Evolutionary conservation across 2,113 vertebrate genomes (phyloP).

Genomic region (Gorilla gorilla): DNA sequence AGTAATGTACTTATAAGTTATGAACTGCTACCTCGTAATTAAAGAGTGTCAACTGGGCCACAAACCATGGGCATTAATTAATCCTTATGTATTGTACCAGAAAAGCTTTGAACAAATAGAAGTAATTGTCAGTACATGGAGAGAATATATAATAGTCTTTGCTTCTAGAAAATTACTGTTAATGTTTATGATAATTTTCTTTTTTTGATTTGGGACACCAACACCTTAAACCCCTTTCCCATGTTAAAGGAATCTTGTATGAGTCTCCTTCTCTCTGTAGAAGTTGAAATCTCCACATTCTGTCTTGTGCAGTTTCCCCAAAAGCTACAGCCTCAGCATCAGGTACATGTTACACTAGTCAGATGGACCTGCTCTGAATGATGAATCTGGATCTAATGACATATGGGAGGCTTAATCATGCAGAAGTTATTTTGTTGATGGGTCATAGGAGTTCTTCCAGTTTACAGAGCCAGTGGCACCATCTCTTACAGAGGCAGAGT

Average conservation of each 20-base stretch:
- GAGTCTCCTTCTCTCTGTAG: not conserved
- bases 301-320: not conserved
- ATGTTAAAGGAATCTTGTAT: not conserved
- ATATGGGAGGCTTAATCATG: not conserved
- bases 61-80: conserved; percentile 54
- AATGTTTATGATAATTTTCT: not conserved
- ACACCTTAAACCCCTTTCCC: not conserved
- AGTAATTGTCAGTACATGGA: not conserved
- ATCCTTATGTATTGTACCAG: conserved; percentile 11
- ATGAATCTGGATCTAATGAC: not conserved
- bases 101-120: conserved; percentile 16
- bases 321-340: not conserved
- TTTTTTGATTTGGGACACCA: not conserved
- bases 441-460: not conserved
- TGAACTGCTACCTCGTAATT: conserved; percentile 30
- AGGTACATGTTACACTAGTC: not conserved
- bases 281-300: not conserved
- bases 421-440: not conserved
- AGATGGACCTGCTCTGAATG: not conserved
- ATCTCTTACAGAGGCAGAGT: not conserved
- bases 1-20: conserved; percentile 31
- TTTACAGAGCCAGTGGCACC: not conserved
- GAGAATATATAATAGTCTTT: not conserved
- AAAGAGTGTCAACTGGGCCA: conserved; percentile 26
- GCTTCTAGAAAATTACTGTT: not conserved